Evolutionary conservation across 2,888 invertebrate genomes (phyloP), one percentile per base, ranked within the genome.

Genomic region (Exocentrus adspersus): DNA sequence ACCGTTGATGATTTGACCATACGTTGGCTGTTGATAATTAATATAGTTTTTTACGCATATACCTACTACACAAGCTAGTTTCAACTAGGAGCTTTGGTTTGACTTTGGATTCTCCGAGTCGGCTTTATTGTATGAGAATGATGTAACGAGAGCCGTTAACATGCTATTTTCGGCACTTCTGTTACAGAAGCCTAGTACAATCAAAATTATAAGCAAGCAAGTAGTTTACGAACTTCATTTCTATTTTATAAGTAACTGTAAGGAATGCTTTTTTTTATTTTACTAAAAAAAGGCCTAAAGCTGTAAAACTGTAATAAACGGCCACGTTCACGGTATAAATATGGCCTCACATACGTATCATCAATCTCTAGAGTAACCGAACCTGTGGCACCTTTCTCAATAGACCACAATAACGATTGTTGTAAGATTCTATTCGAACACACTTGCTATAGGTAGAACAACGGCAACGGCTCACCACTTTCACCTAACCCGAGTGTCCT

Each of bases 401-500:
- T 37, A 37, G 14, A 24, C n/a, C n/a, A n/a, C 17, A 51, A 32
- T 20, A 6, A 51, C 32, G 10, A 20, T 51, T 32, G 19, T 53
- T 53, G 41, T 12, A n/a, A 53, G 28, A 56, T 45, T 9, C 12
- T n/a, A 14, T n/a, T 21, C 21, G 41, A 43, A 28, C 43, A 43
- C 30, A 43, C 43, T 56, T 28, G 43, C 41, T 56, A 56, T 56
- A 43, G 28, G 24, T 19, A 41, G 42, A 54, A 54, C 42, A 43
- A 43, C 42, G 43, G 45, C 57, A 32, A 51, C 52, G 51, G 37
- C 37, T 60, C 54, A 60, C 57, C 63, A 65, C 68, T 68, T 68
- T 68, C 68, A 68, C 68, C 65, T 60, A 64, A 58, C 57, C 50
- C 54, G 58, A 61, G 32, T 65, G 68, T 68, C 68, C 68, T 68